Percentiles rank a stretch among this genome's conserved stretches.
Conservation (phyloP, 2,888 invertebrate genomes). For the Embidobia sp. region DNA sequence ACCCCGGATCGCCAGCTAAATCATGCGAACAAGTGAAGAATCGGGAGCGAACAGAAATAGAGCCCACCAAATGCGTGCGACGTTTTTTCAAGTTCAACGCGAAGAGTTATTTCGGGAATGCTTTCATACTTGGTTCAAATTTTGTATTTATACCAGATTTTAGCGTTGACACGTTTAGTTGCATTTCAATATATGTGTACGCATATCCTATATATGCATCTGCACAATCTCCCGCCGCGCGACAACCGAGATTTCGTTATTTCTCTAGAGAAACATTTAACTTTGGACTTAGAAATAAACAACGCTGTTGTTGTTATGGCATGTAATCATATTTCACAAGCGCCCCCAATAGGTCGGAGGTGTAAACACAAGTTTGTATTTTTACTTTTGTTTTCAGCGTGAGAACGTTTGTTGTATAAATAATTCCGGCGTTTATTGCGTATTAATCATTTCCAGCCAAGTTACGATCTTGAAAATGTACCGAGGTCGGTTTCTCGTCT, state of each 20-base stretch:
- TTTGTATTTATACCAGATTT: conserved; percentile 37
- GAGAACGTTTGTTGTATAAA: too few relatives aligned
- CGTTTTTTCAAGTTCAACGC: conserved; percentile 44
- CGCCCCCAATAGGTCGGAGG: background rate
- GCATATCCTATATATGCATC: too few relatives aligned
- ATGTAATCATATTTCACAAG: conserved; percentile 1
- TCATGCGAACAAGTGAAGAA: conserved; percentile 3
- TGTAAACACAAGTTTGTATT: too few relatives aligned
- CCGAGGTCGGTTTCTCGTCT: background rate
- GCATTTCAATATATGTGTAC: conserved; percentile 23
- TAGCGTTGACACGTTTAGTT: conserved; percentile 23
- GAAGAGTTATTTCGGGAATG: conserved; percentile 18
- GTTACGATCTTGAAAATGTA: background rate
- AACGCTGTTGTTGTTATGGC: conserved; percentile 5
- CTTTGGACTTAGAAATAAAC: background rate
- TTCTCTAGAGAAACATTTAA: conserved; percentile 13
- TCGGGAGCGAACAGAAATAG: conserved; percentile 10
- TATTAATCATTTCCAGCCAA: background rate
- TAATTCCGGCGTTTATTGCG: background rate
- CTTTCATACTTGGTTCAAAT: conserved; percentile 14
- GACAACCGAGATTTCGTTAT: background rate
- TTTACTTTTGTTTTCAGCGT: too few relatives aligned
- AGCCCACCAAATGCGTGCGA: conserved; percentile 9
- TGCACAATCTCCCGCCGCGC: background rate
- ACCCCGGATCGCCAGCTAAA: background rate